phyloP scores from a whole-genome alignment of 2,797 vertebrate species.

The Poecilia wingei region DNA sequence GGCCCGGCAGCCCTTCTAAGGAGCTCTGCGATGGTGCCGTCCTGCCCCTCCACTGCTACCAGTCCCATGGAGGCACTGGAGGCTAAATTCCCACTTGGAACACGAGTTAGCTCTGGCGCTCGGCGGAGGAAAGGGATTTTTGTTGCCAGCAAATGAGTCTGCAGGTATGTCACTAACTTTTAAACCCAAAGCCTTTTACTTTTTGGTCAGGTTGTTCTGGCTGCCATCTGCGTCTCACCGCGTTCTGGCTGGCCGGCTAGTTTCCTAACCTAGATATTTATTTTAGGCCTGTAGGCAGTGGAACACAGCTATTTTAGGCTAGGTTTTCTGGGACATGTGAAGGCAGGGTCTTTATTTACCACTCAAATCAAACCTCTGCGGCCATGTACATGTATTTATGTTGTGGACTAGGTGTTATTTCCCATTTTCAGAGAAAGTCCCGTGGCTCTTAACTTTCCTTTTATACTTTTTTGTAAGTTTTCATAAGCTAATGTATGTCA shows the following conservation, averaged over 20 bases:
- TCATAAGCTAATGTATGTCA: conserved; percentile 12
- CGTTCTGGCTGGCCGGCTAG: conserved; percentile 27
- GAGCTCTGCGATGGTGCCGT: conserved; percentile 77
- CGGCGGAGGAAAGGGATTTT: conserved; percentile 64
- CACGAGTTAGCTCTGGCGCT: conserved; percentile 72
- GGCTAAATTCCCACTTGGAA: conserved; percentile 71
- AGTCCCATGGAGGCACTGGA: conserved; percentile 72
- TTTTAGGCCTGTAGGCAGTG: conserved; percentile 31
- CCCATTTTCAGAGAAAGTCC: conserved; percentile 1
- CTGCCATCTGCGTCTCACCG: conserved; percentile 21
- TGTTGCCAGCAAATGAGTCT: conserved; percentile 82
- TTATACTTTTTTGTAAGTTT: conserved; percentile 1
- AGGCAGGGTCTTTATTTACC: conserved; percentile 37
- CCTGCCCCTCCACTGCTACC: conserved; percentile 74
- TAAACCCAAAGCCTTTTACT: conserved; percentile 23
- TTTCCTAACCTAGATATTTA: conserved; percentile 44
- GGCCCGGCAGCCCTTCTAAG: conserved; percentile 81
- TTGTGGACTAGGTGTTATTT: neutral
- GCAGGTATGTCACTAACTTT: conserved; percentile 81
- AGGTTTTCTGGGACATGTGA: conserved; percentile 54
- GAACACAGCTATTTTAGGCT: conserved; percentile 52
- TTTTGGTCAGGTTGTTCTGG: conserved; percentile 16
- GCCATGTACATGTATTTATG: conserved; percentile 18
- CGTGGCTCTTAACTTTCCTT: neutral
- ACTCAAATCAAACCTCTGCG: conserved; percentile 17